phyloP scores from a whole-genome alignment of 2,888 invertebrate species.

The Sepioteuthis lessoniana region DNA sequence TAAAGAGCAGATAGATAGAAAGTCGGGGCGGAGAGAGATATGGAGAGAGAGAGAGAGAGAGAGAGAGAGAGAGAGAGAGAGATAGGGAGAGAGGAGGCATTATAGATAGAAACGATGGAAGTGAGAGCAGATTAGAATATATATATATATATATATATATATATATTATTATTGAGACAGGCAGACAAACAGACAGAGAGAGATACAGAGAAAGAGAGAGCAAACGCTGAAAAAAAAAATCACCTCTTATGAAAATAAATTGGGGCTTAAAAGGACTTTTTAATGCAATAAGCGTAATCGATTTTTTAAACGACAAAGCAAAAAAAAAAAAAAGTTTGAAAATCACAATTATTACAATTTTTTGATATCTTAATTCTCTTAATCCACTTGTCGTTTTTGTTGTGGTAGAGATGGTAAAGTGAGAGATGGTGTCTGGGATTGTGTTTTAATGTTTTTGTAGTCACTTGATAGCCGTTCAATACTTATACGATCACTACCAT shows the following conservation, averaged over 20 bases:
- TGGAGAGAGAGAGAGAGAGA: too few species aligned
- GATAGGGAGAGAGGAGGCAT: too few species aligned
- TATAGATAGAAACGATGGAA: too few species aligned
- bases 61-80: too few species aligned
- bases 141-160: too few species aligned
- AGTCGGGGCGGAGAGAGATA: too few species aligned
- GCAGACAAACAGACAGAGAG: too few species aligned
- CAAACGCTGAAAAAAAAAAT: too few species aligned
- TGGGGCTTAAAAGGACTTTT: not conserved
- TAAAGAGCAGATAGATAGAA: too few species aligned
- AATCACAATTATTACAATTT: not conserved
- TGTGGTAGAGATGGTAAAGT: not conserved
- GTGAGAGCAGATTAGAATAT: too few species aligned
- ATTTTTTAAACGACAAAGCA: not conserved
- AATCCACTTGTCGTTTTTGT: not conserved
- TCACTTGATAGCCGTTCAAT: not conserved
- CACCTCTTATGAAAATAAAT: not conserved
- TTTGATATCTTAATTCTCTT: not conserved
- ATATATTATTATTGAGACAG: too few species aligned
- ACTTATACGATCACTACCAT: not conserved
- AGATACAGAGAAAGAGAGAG: too few species aligned
- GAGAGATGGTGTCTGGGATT: not conserved
- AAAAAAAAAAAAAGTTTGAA: not conserved
- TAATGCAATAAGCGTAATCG: not conserved
- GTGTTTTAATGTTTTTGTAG: not conserved